Evolutionary conservation across 1,140 invertebrate genomes (phyloP), one percentile per base, ranked within the genome.

Genomic region (Drosophila pseudoananassae): DNA sequence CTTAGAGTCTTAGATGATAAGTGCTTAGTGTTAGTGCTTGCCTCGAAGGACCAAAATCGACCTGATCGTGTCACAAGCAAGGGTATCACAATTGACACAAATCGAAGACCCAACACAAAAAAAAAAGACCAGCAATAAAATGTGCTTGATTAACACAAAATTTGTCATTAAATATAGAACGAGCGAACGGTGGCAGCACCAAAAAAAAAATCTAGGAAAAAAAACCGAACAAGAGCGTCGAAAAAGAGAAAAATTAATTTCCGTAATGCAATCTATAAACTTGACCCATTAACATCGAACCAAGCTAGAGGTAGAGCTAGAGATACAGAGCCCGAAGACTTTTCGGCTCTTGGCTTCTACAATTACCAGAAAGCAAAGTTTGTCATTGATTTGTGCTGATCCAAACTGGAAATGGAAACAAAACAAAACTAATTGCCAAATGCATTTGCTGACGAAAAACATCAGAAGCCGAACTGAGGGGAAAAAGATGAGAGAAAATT

Each of bases 261-360:
- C 71, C 63, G 80, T 80, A 87, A 68, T 85, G 82, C 82, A 85
- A 85, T 87, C 78, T 87, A 87, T 85, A 88, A 87, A 87, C 82
- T 87, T 87, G 82, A 87, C 82, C 82, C 82, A 87, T 82, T 82
- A 78, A 87, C 60, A 77, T 85, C 49, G 70, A 73, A 56, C 52
- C 61, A 43, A 57, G 25, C 25, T 27, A 27, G 25, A 27, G 25
- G 5, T 27, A 5, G 5, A 27, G 25, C 25, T 27, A 27, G 5
- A 10, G 12, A 9, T n/a, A n/a, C 33, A 36, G 25, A 7, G 33
- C 4, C 33, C 4, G 33, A 36, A 27, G 31, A 31, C 31, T 31
- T 31, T 8, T 31, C 31, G 31, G 33, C 45, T 36, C 43, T 53
- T 33, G 29, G 63, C 38, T 69, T 70, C 66, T 70, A 56, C 33